Evolutionary conservation across 2,797 vertebrate genomes (phyloP), one percentile per base, ranked within the genome.

Genomic region (Crocidura indochinensis): DNA sequence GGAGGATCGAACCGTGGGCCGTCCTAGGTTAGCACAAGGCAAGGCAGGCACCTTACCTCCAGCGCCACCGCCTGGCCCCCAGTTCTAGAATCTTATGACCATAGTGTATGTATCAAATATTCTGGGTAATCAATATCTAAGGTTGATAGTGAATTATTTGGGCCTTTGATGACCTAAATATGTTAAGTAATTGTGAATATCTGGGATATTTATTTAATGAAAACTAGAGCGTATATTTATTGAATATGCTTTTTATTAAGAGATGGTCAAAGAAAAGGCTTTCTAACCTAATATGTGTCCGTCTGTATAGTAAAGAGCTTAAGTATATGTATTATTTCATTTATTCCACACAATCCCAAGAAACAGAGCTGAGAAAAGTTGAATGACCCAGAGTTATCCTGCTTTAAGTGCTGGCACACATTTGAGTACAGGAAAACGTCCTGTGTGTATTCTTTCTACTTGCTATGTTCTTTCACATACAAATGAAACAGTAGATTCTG

Each of bases 191-290:
- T 68, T 86, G 26, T 84, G 67, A 51, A 38, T 38, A 38, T 38
- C 38, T 90, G 17, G n/a, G 51, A 84, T n/a, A 17, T 78, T 74
- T 94, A 51, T 49, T 56, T 90, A 73, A 76, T 46, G 22, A 11
- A 74, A 94, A 65, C 65, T 90, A 67, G 77, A 56, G 82, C 29
- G 29, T 67, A 8, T 67, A 47, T 87, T 79, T 87, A 67, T 67
- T 90, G 65, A 85, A 79, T 77, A 88, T 87, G 46, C 84, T 91
- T 79, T 79, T 47, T 82, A 65, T 79, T 74, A 31, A 92, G 53
- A 92, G 24, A 80, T 80, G 60, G 10, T 12, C 51, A 53, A 14
- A 46, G 47, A 84, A 88, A 62, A 47, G 19, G 38, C 80, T 92
- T 90, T 90, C 78, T 80, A 47, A 44, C 20, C 10, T 65, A 47